phyloP scores from a whole-genome alignment of 2,113 vertebrate genomes.

The Acrocephalus kingi region DNA sequence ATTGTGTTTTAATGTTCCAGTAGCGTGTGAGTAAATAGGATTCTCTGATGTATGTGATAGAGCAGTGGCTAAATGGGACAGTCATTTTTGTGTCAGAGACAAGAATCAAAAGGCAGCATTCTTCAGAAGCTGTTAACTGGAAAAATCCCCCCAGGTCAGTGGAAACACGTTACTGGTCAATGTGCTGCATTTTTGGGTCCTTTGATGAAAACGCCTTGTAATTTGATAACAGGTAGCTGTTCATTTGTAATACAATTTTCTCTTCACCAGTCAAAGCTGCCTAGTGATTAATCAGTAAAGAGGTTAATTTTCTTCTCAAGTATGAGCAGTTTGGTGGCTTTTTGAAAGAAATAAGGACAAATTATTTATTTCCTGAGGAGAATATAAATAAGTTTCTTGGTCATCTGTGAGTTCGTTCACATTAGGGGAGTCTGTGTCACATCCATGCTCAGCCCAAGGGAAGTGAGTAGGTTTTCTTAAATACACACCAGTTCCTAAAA shows the following conservation, averaged over 20 bases:
- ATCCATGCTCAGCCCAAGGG: neutral
- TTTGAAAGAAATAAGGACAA: neutral
- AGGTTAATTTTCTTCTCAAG: conserved; percentile 44
- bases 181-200: conserved; percentile 46
- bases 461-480: neutral
- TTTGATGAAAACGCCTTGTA: conserved; percentile 75
- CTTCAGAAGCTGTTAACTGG: conserved; percentile 75
- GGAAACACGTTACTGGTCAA: conserved; percentile 68
- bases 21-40: conserved; percentile 78
- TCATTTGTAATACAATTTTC: conserved; percentile 68
- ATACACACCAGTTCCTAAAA: neutral
- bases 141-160: conserved; percentile 63
- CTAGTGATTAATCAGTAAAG: conserved; percentile 56
- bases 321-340: conserved; percentile 11
- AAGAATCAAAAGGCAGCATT: conserved; percentile 77
- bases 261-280: conserved; percentile 50
- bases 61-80: conserved; percentile 72
- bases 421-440: neutral
- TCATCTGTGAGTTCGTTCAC: neutral
- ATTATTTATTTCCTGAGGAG: neutral
- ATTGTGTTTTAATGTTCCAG: conserved; percentile 77
- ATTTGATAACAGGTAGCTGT: conserved; percentile 72
- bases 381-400: neutral
- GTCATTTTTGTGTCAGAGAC: conserved; percentile 76
- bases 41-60: conserved; percentile 76